Evolutionary conservation across 2,888 invertebrate genomes (phyloP), one percentile per base, ranked within the genome.

Genomic region (Polydrusus cervinus): DNA sequence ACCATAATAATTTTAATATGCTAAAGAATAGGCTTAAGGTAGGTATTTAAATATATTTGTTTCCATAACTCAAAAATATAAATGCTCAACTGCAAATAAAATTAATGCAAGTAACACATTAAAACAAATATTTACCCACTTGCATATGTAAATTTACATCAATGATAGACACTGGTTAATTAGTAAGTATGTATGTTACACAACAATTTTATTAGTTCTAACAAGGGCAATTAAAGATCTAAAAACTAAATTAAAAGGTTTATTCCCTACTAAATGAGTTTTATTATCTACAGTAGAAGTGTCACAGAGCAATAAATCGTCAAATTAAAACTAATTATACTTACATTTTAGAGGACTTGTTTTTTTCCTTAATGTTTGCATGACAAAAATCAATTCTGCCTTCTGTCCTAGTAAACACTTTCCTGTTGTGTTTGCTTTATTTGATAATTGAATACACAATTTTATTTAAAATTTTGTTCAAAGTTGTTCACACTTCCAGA

Each of bases 261-360:
- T 6, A 49, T 45, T 9, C 20, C 11, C 20, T 11, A 51, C 1
- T 18, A 20, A 20, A 30, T n/a, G 20, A 53, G 13, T 53, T 53
- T 18, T 51, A 53, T n/a, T 25, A 53, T 25, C 0, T n/a, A 6
- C 25, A 53, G 5, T 25, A 18, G 25, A 11, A 9, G 10, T 13
- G 57, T 14, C 30, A 10, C 9, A 34, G 8, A 7, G 25, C 18
- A 61, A 14, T 47, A 38, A 55, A 65, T 18, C 30, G 13, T 30
- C 45, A 47, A 60, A 40, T 55, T 38, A 60, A 25, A 51, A 57
- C 11, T 16, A 11, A 30, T 34, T 62, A 51, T 43, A 95, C 95
- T 96, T 91, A 96, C 96, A 95, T 92, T 96, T 96, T 89, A 95
- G 93, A 87, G 96, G 96, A 90, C 96, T 96, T 87, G 95, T 95